Percentiles rank a stretch among this genome's conserved stretches.
Conservation (phyloP, 2,113 vertebrate genomes). For the Osmerus mordax region DNA sequence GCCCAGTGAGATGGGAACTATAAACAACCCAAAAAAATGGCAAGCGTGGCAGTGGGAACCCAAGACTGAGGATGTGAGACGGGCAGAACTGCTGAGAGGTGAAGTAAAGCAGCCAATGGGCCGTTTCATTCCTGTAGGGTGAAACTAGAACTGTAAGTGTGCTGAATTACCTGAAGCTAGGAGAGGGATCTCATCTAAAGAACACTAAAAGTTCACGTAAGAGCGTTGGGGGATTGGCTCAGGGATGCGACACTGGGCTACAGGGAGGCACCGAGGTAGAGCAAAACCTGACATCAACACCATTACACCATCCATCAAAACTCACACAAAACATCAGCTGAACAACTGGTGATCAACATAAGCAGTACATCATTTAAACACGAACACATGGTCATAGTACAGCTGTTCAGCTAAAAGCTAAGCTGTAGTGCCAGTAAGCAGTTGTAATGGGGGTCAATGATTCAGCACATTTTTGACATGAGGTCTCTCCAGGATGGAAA, state of each 20-base stretch:
- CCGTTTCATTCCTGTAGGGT: slow-evolving; percentile 17
- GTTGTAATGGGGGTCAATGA: too few relatives aligned
- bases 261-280: too few relatives aligned
- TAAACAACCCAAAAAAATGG: slow-evolving; percentile 30
- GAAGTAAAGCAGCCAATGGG: slow-evolving; percentile 16
- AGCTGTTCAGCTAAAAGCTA: too few relatives aligned
- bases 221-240: not conserved
- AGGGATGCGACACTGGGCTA: too few relatives aligned
- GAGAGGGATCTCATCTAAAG: not conserved
- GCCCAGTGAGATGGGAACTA: slow-evolving; percentile 27
- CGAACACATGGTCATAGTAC: too few relatives aligned
- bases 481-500: not conserved
- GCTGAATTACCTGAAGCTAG: not conserved
- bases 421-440: not conserved
- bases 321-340: too few relatives aligned
- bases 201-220: not conserved
- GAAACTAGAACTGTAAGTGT: not conserved
- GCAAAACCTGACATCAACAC: too few relatives aligned
- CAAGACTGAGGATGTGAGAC: not conserved
- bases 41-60: not conserved
- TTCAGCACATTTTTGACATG: not conserved
- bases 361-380: too few relatives aligned
- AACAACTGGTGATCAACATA: too few relatives aligned
- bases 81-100: not conserved
- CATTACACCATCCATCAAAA: too few relatives aligned